Percentiles rank a stretch among this genome's conserved stretches.
Evolutionary conservation across 2,888 invertebrate species (phyloP).

Genomic region (Drosophila rellima): DNA sequence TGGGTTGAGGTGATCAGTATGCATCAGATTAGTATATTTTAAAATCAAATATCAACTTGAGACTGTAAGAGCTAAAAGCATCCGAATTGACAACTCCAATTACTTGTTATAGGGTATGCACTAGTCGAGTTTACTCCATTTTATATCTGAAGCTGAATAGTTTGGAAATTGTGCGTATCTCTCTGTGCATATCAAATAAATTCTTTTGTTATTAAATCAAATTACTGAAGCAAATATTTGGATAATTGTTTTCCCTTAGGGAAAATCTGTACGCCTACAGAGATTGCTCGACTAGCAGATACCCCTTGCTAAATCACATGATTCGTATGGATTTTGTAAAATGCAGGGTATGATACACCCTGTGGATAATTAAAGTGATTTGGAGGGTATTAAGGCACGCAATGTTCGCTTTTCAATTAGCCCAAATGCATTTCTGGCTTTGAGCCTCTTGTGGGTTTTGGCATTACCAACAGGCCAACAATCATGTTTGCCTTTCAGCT

Average conservation of each 20-base stretch:
- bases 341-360: background rate
- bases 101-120: background rate
- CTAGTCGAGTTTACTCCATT: background rate
- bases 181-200: background rate
- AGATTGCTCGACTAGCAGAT: background rate
- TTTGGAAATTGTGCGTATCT: background rate
- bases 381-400: background rate
- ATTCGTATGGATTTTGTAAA: background rate
- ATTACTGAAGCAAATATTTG: background rate
- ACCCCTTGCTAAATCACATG: background rate
- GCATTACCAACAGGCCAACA: constrained; percentile 13
- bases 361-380: background rate
- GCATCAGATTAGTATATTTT: too few relatives aligned
- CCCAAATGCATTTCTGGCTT: constrained; percentile 29
- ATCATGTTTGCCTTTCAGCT: constrained; percentile 44
- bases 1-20: background rate
- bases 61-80: background rate
- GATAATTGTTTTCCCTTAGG: background rate
- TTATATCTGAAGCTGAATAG: background rate
- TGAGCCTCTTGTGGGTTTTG: background rate
- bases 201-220: constrained; percentile 17
- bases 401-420: constrained; percentile 36
- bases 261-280: background rate
- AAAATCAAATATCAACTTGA: too few relatives aligned
- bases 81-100: background rate